phyloP scores from a whole-genome alignment of 1,140 invertebrate species.

The Eupristina koningsbergeri region DNA sequence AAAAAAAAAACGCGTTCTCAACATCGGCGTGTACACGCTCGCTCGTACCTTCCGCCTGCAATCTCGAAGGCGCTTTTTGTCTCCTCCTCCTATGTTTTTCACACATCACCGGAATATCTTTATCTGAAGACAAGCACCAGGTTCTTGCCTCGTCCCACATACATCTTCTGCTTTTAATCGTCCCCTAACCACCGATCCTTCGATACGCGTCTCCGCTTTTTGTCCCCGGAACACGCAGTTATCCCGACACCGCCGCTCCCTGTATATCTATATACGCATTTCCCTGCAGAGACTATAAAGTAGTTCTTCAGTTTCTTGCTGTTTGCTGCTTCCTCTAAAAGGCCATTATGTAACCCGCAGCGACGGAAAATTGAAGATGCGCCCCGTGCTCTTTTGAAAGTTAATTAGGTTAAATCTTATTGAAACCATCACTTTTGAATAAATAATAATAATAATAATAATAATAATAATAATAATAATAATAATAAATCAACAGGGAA shows the following conservation, averaged over 20 bases:
- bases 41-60: too few relatives aligned
- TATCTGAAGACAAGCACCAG: conserved; percentile 8
- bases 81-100: conserved; percentile 44
- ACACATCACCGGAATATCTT: conserved; percentile 46
- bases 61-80: conserved; percentile 36
- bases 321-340: background rate
- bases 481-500: too few relatives aligned
- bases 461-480: too few relatives aligned
- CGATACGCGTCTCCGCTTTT: conserved; percentile 28
- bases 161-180: conserved; percentile 4
- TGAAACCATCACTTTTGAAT: too few relatives aligned
- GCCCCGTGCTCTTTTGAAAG: background rate
- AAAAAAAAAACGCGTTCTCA: background rate
- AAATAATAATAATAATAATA: too few relatives aligned
- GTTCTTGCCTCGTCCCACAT: conserved; percentile 10
- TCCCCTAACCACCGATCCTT: conserved; percentile 21
- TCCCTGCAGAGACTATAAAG: conserved; percentile 24
- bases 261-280: background rate
- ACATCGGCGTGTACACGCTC: background rate
- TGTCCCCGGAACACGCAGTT: conserved; percentile 14
- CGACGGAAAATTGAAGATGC: conserved; percentile 8
- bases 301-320: background rate
- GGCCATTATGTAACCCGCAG: background rate
- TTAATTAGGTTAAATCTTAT: conserved; percentile 1
- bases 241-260: too few relatives aligned